Evolutionary conservation across 2,113 vertebrate genomes (phyloP).

Genomic region (Perca flavescens): DNA sequence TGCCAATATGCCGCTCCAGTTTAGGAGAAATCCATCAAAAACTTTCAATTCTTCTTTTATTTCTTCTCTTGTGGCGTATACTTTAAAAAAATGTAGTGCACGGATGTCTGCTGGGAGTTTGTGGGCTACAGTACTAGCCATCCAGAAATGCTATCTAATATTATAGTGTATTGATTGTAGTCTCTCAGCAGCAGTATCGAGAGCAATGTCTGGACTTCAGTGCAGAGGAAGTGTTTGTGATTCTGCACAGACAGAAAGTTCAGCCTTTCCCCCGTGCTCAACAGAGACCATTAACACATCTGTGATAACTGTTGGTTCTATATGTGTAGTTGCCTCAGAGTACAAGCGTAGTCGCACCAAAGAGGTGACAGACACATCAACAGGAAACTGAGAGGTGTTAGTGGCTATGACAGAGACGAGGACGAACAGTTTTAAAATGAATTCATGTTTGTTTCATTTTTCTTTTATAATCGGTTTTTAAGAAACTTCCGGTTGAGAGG

Average conservation of each 20-base stretch:
- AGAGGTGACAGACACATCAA: conserved; percentile 25
- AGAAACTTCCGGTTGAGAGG: not conserved
- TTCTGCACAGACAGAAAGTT: conserved; percentile 21
- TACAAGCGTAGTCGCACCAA: not conserved
- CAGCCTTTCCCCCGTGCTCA: not conserved
- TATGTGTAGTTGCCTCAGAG: not conserved
- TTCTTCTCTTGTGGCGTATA: conserved; percentile 7
- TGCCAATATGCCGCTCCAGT: conserved; percentile 42
- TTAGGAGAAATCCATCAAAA: conserved; percentile 44
- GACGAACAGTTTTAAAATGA: not conserved
- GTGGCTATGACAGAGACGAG: not conserved
- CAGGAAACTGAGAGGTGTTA: conserved; percentile 1
- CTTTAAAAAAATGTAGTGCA: not conserved
- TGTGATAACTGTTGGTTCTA: conserved; percentile 10
- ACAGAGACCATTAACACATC: conserved; percentile 53
- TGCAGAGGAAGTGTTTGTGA: conserved; percentile 2
- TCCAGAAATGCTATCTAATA: not conserved
- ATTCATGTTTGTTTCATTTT: not conserved
- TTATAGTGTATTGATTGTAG: not conserved
- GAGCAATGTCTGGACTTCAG: not conserved
- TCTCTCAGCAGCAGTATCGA: conserved; percentile 19
- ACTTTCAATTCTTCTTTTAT: conserved; percentile 23
- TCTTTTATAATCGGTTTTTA: not conserved
- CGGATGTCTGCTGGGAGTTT: not conserved
- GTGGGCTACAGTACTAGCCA: conserved; percentile 2